phyloP scores from a whole-genome alignment of 2,888 invertebrate species.

The Yponomeuta malinellus region DNA sequence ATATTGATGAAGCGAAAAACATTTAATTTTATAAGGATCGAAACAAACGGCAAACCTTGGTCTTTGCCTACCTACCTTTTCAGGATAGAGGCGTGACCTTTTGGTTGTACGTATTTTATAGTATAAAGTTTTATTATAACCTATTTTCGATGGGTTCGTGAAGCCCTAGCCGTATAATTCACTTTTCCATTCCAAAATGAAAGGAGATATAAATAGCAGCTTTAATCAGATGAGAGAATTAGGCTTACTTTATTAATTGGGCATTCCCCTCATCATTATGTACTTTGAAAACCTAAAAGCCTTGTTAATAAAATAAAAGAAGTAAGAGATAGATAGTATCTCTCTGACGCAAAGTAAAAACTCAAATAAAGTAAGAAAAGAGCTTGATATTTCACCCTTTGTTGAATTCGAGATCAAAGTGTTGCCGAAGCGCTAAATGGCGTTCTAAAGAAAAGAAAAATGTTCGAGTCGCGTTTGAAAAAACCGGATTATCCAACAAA shows the following conservation, averaged over 20 bases:
- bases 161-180: no score
- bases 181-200: no score
- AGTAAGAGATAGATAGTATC: neutral
- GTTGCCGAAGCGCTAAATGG: conserved; percentile 8
- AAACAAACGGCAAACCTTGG: no score
- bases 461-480: conserved; percentile 12
- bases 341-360: conserved; percentile 8
- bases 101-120: no score
- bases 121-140: no score
- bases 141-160: no score
- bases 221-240: no score
- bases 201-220: no score
- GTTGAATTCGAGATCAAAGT: conserved; percentile 13
- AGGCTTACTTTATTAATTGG: neutral
- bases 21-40: no score
- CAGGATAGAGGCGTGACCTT: no score
- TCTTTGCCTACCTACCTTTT: no score
- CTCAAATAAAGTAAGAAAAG: conserved; percentile 9
- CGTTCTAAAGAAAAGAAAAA: conserved; percentile 11
- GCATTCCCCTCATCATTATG: neutral
- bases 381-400: conserved; percentile 14
- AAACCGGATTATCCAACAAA: conserved; percentile 48
- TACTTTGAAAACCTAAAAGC: neutral
- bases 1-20: no score
- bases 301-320: neutral